Evolutionary conservation across 2,797 vertebrate species (phyloP).

Genomic region (Gallirallus australis): DNA sequence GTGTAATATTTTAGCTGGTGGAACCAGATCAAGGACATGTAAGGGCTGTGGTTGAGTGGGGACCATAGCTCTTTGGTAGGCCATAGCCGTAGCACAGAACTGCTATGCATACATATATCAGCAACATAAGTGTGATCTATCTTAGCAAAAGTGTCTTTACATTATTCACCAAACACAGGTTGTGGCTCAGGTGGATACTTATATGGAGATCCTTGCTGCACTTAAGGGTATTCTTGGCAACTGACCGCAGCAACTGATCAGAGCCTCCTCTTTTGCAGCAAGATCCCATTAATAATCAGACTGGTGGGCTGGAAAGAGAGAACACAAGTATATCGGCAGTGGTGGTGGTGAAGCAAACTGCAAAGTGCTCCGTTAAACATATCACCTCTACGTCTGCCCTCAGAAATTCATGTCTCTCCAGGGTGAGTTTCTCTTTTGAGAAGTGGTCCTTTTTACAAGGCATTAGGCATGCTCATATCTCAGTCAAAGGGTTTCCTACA

Average conservation of each 20-base stretch:
- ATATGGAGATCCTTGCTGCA: neutral
- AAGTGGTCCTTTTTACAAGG: conserved; percentile 11
- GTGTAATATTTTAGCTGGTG: neutral
- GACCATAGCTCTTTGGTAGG: neutral
- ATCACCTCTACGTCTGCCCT: neutral
- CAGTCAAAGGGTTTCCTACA: conserved; percentile 25
- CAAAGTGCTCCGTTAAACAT: neutral
- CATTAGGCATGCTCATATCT: conserved; percentile 30
- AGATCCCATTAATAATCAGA: neutral
- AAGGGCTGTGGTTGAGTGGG: neutral
- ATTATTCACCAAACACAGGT: neutral
- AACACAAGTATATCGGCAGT: neutral
- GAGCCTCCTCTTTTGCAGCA: conserved; percentile 5
- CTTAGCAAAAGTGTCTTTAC: neutral
- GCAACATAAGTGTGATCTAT: neutral
- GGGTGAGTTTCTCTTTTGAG: conserved; percentile 12
- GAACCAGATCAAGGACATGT: neutral
- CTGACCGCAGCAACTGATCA: neutral
- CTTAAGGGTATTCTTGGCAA: neutral
- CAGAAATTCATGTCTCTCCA: neutral
- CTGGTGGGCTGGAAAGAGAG: neutral
- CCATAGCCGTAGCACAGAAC: neutral
- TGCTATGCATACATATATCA: neutral
- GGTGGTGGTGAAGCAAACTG: neutral
- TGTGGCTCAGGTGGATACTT: neutral